Base-by-base conservation (phyloP, 2,113 vertebrate genomes). In the Heteronetta atricapilla region DNA sequence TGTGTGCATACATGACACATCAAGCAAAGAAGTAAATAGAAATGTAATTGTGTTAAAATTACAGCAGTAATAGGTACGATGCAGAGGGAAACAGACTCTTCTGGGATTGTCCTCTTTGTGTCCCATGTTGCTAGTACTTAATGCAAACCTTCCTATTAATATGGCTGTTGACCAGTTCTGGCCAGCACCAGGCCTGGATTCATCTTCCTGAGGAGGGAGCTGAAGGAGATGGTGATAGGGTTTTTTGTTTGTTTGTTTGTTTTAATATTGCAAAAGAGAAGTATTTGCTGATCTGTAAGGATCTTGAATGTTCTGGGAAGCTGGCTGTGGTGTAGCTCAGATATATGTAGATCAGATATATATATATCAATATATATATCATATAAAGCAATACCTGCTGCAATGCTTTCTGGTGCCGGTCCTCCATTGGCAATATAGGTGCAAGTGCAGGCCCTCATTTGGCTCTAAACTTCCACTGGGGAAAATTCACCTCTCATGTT, bases 211-310 rank as follows among this genome's bases (percentile, higher is more conserved):
- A 70, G 26, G 5, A 20, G 15, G 60, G 28, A 87, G 68, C n/a
- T 74, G 58, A 70, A 77, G 36, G 38, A 68, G 15, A 13, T 64
- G 11, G 4, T 0, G 0, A 55, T 14, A 48, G 11, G 11, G 0
- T 0, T 52, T 84, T 29, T 29, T 55, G 2, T 53, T 53, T 20
- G 18, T 63, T 23, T n/a, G 74, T 77, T 29, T 38, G 63, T 90
- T 84, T 59, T 58, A 48, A 93, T 55, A 25, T 62, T 66, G 23
- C 28, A 69, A 55, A 86, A 50, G 31, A 81, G 29, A 56, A 29
- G 1, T 28, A 73, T 88, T 83, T 94, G 4, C 53, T 74, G 4
- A 13, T 25, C 38, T 78, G 28, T 63, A 75, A 83, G 68, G 34
- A 70, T 50, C 52, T 82, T 53, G 34, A 83, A 73, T 78, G 31